Evolutionary conservation across 2,888 invertebrate species (phyloP).

Genomic region (Phrixothrix hirtus): DNA sequence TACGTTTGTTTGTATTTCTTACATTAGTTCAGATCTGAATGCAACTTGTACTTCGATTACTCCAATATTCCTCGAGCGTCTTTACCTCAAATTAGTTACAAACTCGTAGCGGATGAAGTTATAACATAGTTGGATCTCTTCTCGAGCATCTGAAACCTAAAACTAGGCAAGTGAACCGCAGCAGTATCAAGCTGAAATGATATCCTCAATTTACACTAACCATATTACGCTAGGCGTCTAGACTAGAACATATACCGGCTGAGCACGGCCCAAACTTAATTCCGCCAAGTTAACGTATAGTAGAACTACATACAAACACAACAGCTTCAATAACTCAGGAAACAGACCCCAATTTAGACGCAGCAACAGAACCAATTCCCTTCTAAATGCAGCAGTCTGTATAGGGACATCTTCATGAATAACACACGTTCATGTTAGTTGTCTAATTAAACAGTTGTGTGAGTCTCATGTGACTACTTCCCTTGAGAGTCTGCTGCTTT

Average conservation of each 20-base stretch:
- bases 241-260: slow-evolving; percentile 22
- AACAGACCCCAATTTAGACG: slow-evolving; percentile 20
- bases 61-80: not conserved
- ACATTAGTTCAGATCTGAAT: too few species aligned
- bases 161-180: slow-evolving; percentile 11
- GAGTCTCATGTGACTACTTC: slow-evolving; percentile 31
- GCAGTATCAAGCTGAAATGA: slow-evolving; percentile 17
- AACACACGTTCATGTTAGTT: slow-evolving; percentile 40
- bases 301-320: slow-evolving; percentile 13
- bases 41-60: not conserved
- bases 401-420: slow-evolving; percentile 37
- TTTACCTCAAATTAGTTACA: slow-evolving; percentile 15
- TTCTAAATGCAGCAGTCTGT: slow-evolving; percentile 19
- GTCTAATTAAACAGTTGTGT: slow-evolving; percentile 42
- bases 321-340: slow-evolving; percentile 22
- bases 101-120: slow-evolving; percentile 2
- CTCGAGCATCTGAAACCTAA: slow-evolving; percentile 3
- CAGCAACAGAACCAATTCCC: slow-evolving; percentile 25
- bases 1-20: too few species aligned
- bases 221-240: slow-evolving; percentile 20
- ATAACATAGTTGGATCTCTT: slow-evolving; percentile 13
- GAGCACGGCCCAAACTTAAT: slow-evolving; percentile 15
- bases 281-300: slow-evolving; percentile 15
- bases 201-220: slow-evolving; percentile 23
- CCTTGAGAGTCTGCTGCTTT: slow-evolving; percentile 24